Conservation (phyloP, 92 coral and sea anemone species). For the Umimayanthus chanpuru region DNA sequence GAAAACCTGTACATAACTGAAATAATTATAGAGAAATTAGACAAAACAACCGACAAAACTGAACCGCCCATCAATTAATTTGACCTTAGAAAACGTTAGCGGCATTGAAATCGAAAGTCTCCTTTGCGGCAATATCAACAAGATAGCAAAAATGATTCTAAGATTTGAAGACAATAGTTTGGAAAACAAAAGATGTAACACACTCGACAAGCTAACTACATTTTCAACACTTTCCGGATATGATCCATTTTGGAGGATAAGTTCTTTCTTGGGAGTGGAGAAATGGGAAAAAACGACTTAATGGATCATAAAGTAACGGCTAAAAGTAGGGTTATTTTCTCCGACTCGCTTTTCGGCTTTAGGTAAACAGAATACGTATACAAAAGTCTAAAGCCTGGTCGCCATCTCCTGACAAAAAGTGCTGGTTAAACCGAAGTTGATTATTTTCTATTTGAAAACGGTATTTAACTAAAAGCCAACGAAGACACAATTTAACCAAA, state of each 20-base stretch:
- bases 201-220: neutral
- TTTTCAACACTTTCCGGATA: neutral
- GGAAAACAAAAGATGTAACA: neutral
- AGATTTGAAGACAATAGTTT: neutral
- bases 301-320: neutral
- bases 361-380: too few species aligned
- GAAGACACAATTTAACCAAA: too few species aligned
- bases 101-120: neutral
- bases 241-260: neutral
- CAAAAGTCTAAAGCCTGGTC: too few species aligned
- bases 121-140: neutral
- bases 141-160: too few species aligned
- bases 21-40: too few species aligned
- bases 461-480: neutral
- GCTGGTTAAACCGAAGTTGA: too few species aligned
- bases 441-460: neutral
- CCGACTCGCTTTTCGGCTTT: too few species aligned
- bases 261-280: too few species aligned
- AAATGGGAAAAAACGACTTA: too few species aligned
- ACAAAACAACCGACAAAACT: neutral
- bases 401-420: too few species aligned
- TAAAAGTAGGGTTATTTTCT: too few species aligned
- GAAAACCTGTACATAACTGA: neutral
- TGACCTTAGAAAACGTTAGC: neutral
- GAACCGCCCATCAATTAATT: neutral